Evolutionary conservation across 2,113 vertebrate species (phyloP), one percentile per base, ranked within the genome.

Genomic region (Natator depressus): DNA sequence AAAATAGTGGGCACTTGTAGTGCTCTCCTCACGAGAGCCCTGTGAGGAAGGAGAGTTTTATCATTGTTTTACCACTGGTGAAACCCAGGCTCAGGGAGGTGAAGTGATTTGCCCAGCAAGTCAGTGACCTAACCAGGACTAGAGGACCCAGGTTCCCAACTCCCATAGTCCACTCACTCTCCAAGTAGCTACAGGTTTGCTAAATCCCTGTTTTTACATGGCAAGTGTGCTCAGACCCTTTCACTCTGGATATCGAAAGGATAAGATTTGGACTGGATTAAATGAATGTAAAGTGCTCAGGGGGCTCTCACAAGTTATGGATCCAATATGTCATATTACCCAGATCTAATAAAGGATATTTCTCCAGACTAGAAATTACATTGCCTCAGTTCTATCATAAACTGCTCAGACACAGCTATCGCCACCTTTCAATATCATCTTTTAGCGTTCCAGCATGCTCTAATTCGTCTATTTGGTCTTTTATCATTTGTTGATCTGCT

Each of bases 261-360:
- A 85, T 87, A 88, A 72, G 53, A 85, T 20, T 5, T 89, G 72
- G 55, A 94, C 93, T 95, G 89, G 51, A 46, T 85, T 92, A 95
- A 95, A 93, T 47, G 94, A 94, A 93, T 92, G 49, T 69, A 95
- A 96, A 96, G 85, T 31, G 82, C 55, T 84, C 84, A 51, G n/a
- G 94, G 89, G 62, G 72, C 84, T 91, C 93, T 91, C 82, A 91
- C 35, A 95, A 93, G 94, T 94, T 91, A 95, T 82, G 72, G 81
- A 91, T 82, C 42, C 85, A 89, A 88, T 93, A 85, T 83, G 92
- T n/a, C 49, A 91, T 92, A 96, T 95, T 51, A 38, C 50, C 35
- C 96, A 94, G 65, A 85, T 92, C 90, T 95, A 93, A 95, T 87
- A 79, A 24, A 8, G 10, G n/a, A 42, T 84, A 95, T 94, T 96